Evolutionary conservation across 2,888 invertebrate genomes (phyloP).

Genomic region (Eutolmus rufibarbis): DNA sequence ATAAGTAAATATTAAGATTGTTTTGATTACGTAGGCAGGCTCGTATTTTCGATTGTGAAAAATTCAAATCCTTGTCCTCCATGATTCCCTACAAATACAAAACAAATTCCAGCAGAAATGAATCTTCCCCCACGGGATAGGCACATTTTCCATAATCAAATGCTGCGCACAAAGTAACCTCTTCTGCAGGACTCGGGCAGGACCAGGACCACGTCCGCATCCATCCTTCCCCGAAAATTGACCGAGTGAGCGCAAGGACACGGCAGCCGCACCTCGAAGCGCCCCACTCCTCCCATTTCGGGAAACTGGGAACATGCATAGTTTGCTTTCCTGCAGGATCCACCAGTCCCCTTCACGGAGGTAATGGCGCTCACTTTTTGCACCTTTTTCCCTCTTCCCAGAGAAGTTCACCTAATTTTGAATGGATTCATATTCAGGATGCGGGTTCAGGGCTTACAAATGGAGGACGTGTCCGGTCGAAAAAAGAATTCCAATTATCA

Average conservation of each 20-base stretch:
- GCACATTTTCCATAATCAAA: constrained; percentile 5
- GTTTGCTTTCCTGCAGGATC: neutral
- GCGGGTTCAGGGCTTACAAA: neutral
- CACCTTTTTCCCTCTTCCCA: neutral
- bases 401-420: neutral
- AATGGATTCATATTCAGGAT: neutral
- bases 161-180: constrained; percentile 23
- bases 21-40: too few relatives aligned
- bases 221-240: neutral
- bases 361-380: neutral
- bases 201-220: neutral
- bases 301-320: neutral
- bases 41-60: too few relatives aligned
- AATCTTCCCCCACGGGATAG: neutral
- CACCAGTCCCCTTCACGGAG: neutral
- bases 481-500: constrained; percentile 42
- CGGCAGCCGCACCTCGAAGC: neutral
- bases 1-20: too few relatives aligned
- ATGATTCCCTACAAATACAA: neutral
- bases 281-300: neutral
- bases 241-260: constrained; percentile 7
- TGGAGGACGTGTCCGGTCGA: neutral
- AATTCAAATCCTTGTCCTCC: neutral
- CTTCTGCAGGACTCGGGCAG: neutral
- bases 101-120: neutral